A percentile compares a stretch with the other conserved stretches of the same genome.
These are phyloP conservation scores for Eristalinus aeneus DNA, from an alignment of 2,888 invertebrate genomes.

Conservation along the genomic window DNA sequence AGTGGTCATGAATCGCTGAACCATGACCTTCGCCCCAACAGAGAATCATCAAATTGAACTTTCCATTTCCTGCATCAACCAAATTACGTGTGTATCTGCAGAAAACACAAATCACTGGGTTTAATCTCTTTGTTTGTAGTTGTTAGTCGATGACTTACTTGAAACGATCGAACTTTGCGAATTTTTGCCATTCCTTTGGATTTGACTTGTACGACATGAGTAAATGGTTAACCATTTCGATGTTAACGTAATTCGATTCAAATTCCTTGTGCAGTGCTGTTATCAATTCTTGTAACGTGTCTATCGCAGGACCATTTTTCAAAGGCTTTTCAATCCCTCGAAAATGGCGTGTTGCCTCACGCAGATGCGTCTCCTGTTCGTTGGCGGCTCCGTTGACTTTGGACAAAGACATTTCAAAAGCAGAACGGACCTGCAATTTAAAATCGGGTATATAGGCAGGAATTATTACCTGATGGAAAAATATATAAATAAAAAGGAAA, in stretches of 20 bases:
- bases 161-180: slow-evolving; percentile 95
- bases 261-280: slow-evolving; percentile 89
- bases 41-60: slow-evolving; percentile 98
- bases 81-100: slow-evolving; percentile 96
- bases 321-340: slow-evolving; percentile 79
- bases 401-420: slow-evolving; percentile 77
- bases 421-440: slow-evolving; percentile 75
- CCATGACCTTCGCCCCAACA: slow-evolving; percentile 99
- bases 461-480: too few species aligned
- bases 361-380: slow-evolving; percentile 78
- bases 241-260: slow-evolving; percentile 90
- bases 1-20: slow-evolving; percentile 97
- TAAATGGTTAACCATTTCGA: slow-evolving; percentile 93
- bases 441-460: neutral
- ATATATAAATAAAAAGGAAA: too few species aligned
- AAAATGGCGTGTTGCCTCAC: slow-evolving; percentile 78
- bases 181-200: slow-evolving; percentile 95
- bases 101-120: neutral
- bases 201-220: slow-evolving; percentile 91
- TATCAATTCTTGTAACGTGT: slow-evolving; percentile 84
- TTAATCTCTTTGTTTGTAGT: neutral
- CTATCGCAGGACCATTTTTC: slow-evolving; percentile 79
- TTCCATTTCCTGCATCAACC: slow-evolving; percentile 97
- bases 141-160: slow-evolving; percentile 82
- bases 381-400: slow-evolving; percentile 75